Conservation (phyloP, 2,113 vertebrate genomes). For the Alethe castanea region DNA sequence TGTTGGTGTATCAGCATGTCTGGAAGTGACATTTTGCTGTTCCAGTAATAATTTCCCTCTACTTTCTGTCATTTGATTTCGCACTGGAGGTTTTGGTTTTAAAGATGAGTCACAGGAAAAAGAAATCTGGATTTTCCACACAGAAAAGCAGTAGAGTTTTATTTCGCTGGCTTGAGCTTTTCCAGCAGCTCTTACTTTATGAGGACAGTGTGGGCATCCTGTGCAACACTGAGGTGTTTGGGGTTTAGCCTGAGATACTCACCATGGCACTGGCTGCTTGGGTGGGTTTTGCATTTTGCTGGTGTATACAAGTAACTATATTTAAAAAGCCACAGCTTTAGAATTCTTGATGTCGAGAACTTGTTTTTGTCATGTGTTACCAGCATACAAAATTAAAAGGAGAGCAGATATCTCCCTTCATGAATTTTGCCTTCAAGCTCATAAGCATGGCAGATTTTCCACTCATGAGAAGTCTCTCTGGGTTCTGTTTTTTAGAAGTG, state of each 20-base stretch:
- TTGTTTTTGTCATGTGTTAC: background rate
- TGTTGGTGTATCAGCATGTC: background rate
- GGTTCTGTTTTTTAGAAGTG: background rate
- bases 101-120: conserved; percentile 4
- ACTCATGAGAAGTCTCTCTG: background rate
- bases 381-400: background rate
- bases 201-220: background rate
- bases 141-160: background rate
- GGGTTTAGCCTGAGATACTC: background rate
- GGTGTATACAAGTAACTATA: background rate
- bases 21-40: background rate
- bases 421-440: background rate
- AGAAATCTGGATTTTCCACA: background rate
- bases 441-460: background rate
- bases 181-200: background rate
- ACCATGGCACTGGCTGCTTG: rapidly evolving
- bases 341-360: background rate
- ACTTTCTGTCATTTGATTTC: background rate
- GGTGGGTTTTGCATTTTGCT: background rate
- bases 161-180: background rate
- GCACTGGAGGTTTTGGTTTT: background rate
- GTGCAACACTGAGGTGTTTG: background rate
- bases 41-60: conserved; percentile 6
- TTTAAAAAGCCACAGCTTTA: background rate
- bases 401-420: background rate